Percentiles rank a stretch among this genome's conserved stretches.
These are phyloP conservation scores for Sander lucioperca DNA, from an alignment of 2,113 vertebrate genomes.

Conservation along the genomic window DNA sequence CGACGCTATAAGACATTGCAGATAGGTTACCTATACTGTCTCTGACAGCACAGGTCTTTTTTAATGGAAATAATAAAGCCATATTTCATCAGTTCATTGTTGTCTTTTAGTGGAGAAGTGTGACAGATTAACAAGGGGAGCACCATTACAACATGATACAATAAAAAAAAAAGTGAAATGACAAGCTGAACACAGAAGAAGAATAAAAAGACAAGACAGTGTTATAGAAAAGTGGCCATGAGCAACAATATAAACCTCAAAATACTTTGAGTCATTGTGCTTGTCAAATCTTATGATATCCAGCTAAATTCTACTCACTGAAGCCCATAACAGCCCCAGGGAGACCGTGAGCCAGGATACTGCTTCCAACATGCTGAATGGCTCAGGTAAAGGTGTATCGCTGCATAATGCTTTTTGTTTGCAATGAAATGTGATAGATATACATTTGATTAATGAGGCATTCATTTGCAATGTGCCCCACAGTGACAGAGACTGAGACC, in stretches of 20 bases:
- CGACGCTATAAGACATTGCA: slow-evolving; percentile 19
- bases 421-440: slow-evolving; percentile 21
- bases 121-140: slow-evolving; percentile 44
- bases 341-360: slow-evolving; percentile 6
- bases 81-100: slow-evolving; percentile 52
- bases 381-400: neutral
- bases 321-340: slow-evolving; percentile 10
- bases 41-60: slow-evolving; percentile 29
- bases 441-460: slow-evolving; percentile 42
- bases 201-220: slow-evolving; percentile 42
- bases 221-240: slow-evolving; percentile 25
- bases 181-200: slow-evolving; percentile 30
- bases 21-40: neutral
- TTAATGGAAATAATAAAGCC: slow-evolving; percentile 53
- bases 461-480: slow-evolving; percentile 34
- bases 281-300: slow-evolving; percentile 48
- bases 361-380: slow-evolving; percentile 10
- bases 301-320: slow-evolving; percentile 39
- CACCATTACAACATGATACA: slow-evolving; percentile 31
- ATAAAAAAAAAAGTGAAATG: slow-evolving; percentile 50
- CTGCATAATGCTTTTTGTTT: slow-evolving; percentile 39
- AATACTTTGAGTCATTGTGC: slow-evolving; percentile 37
- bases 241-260: slow-evolving; percentile 37
- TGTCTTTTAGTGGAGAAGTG: slow-evolving; percentile 53
- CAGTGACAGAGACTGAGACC: slow-evolving; percentile 32